Conservation (phyloP, 2,888 invertebrate genomes). For the Dryomyza anilis region DNA sequence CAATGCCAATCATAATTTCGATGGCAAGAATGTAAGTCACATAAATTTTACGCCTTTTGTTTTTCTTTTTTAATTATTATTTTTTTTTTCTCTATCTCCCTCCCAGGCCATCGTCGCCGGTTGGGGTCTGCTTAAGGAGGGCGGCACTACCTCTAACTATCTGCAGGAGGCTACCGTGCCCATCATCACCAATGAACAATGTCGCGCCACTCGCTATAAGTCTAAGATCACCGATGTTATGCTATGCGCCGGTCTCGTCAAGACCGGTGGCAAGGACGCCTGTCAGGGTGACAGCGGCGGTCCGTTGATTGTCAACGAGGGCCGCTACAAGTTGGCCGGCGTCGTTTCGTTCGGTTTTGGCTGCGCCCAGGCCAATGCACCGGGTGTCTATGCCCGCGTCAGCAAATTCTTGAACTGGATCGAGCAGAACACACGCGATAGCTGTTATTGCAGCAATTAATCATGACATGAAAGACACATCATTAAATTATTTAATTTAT, state of each 20-base stretch:
- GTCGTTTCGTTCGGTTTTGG: conserved; percentile 57
- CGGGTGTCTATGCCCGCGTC: conserved; percentile 57
- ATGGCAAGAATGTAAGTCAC: conserved; percentile 48
- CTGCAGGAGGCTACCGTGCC: conserved; percentile 56
- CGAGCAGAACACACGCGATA: conserved; percentile 47
- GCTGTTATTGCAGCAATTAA: conserved; percentile 48
- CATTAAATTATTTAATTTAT: conserved; percentile 1
- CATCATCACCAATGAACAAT: conserved; percentile 54
- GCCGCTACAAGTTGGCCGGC: conserved; percentile 52
- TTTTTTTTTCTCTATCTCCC: neutral
- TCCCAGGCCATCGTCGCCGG: conserved; percentile 57
- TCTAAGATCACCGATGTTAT: conserved; percentile 55
- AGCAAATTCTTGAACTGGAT: conserved; percentile 56
- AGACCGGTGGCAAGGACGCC: conserved; percentile 57
- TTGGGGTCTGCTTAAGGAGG: conserved; percentile 55
- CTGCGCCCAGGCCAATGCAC: conserved; percentile 56
- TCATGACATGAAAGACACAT: neutral
- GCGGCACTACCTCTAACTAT: conserved; percentile 51
- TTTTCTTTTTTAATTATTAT: neutral
- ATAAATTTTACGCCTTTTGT: neutral
- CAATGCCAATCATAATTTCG: conserved; percentile 48
- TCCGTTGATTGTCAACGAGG: conserved; percentile 52
- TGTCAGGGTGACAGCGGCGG: conserved; percentile 61
- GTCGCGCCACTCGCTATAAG: conserved; percentile 53
- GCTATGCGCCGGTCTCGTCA: conserved; percentile 57